Conservation (phyloP, 2,797 vertebrate genomes). For the Poliocrania exsul region DNA sequence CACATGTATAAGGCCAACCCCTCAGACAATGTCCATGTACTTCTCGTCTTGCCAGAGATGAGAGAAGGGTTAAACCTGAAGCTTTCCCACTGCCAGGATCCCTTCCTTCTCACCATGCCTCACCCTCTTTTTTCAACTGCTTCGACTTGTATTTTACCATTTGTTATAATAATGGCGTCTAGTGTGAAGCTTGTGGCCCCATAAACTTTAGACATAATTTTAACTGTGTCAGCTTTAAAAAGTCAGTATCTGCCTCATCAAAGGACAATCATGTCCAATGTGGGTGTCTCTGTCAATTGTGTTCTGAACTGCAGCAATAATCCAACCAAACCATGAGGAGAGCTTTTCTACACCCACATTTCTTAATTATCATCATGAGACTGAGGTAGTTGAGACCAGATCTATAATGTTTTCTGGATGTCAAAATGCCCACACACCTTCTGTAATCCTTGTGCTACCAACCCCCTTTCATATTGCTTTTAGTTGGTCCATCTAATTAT, state of each 20-base stretch:
- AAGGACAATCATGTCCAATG: conserved; percentile 78
- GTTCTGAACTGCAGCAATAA: conserved; percentile 79
- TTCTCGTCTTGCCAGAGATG: background rate
- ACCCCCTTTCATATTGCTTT: conserved; percentile 71
- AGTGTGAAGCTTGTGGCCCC: conserved; percentile 70
- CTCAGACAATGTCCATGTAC: background rate
- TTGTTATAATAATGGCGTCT: conserved; percentile 72
- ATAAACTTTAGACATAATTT: conserved; percentile 78
- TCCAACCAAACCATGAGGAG: conserved; percentile 74
- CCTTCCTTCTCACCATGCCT: background rate
- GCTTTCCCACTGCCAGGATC: background rate
- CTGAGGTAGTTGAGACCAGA: conserved; percentile 82
- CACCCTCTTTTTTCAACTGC: background rate
- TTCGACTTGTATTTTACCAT: conserved; percentile 66
- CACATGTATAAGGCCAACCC: accelerated
- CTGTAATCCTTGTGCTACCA: conserved; percentile 76
- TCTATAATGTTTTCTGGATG: conserved; percentile 81
- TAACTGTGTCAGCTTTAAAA: conserved; percentile 79
- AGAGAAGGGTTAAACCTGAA: background rate
- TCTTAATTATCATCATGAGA: conserved; percentile 84
- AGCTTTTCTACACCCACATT: conserved; percentile 82
- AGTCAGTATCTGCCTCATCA: conserved; percentile 80
- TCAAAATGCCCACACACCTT: conserved; percentile 83
- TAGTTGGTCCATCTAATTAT: conserved; percentile 74
- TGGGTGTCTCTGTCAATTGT: conserved; percentile 81